Conservation (phyloP, 2,888 invertebrate genomes). For the Camptogramma bilineatum region DNA sequence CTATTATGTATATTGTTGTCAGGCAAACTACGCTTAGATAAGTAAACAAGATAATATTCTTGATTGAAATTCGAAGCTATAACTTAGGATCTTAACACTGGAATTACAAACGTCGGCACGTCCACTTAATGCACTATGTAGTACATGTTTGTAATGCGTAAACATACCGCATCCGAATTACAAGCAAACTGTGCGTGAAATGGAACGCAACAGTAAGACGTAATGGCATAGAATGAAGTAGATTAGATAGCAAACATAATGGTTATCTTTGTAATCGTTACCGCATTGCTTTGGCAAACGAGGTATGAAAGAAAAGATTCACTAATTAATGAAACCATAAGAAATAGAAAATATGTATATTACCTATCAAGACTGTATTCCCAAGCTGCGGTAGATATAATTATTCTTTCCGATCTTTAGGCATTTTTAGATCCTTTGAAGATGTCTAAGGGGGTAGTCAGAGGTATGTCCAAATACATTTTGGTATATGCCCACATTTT, state of each 20-base stretch:
- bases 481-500: too few species aligned
- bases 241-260: constrained; percentile 33
- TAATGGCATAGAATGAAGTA: constrained; percentile 1
- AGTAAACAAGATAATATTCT: background rate
- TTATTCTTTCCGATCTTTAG: too few species aligned
- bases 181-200: constrained; percentile 34
- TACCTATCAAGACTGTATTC: background rate
- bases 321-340: background rate
- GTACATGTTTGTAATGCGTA: constrained; percentile 41
- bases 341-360: background rate
- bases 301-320: background rate
- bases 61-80: constrained; percentile 6
- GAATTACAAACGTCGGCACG: constrained; percentile 32
- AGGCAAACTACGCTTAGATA: background rate
- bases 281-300: background rate
- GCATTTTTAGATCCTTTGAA: too few species aligned
- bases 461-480: too few species aligned
- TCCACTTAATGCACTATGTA: constrained; percentile 31
- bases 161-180: constrained; percentile 35
- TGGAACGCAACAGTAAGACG: constrained; percentile 23
- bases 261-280: background rate
- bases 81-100: constrained; percentile 30
- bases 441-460: too few species aligned
- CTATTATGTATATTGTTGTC: background rate
- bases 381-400: too few species aligned